A percentile compares a stretch with the other conserved stretches of the same genome.
Evolutionary conservation across 64 coral and sea anemone genomes (phyloP).

Genomic region (Dendronephthya gigantea): DNA sequence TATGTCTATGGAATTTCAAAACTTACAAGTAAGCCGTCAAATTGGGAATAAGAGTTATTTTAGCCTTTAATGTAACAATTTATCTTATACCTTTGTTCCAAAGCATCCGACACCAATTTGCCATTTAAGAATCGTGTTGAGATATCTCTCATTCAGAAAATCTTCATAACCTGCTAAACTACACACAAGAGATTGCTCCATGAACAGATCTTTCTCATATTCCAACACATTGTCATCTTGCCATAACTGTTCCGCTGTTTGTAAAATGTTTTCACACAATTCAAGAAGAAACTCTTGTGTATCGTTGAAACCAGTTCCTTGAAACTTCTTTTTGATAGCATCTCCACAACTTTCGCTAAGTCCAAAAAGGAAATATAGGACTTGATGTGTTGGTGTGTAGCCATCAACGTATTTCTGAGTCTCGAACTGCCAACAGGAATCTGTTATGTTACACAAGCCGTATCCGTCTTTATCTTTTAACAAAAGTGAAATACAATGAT

Average conservation of each 20-base stretch:
- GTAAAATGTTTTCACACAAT: neutral
- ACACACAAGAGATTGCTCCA: slow-evolving; percentile 1
- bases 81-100: neutral
- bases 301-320: neutral
- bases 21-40: too few species aligned
- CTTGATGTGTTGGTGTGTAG: slow-evolving; percentile 17
- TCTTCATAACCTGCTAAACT: slow-evolving; percentile 14
- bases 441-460: neutral
- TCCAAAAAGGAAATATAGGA: neutral
- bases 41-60: too few species aligned
- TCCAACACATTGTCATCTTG: neutral
- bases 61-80: too few species aligned
- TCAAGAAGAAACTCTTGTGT: neutral
- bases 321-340: neutral
- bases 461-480: neutral
- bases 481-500: neutral
- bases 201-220: slow-evolving; percentile 2
- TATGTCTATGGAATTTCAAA: too few species aligned
- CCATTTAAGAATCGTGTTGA: neutral
- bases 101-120: neutral
- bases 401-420: neutral
- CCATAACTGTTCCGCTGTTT: neutral
- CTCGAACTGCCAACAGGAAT: neutral
- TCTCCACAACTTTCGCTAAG: neutral
- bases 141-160: neutral